Base-by-base conservation (phyloP, 2,113 vertebrate species). In the Corythaeola cristata region DNA sequence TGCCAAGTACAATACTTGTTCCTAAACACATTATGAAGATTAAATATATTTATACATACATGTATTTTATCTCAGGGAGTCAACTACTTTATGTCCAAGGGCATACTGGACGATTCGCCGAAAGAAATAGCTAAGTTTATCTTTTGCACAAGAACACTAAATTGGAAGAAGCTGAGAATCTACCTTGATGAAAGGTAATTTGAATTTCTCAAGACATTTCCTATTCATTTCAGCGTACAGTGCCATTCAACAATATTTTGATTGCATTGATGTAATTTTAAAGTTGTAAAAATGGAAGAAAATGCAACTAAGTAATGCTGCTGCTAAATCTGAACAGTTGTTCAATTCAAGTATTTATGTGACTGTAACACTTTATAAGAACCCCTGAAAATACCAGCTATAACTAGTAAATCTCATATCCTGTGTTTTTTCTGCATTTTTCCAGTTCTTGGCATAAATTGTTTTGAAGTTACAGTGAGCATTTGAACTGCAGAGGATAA, bases 141-240 rank as follows among this genome's bases (percentile, higher is more conserved):
- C 96, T 99, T 99, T 98, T 99, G 99, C 98, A 99, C 99, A 71
- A 98, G 99, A 98, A 99, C 98, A 78, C 98, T 99, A 96, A 99
- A 99, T 96, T 99, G 99, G 99, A 99, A 99, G 98, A 99, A 99
- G 98, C 98, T 99, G 95, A 98, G 99, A 97, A 98, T 99, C 97
- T 99, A 99, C 96, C 98, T 99, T 92, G 99, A 99, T 97, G 99
- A 99, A 97, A 99, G 99, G 99, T 99, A 97, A 93, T 41, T 49
- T 45, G n/a, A 77, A 63, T 84, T 82, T 90, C 59, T 90, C 67
- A 55, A 67, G 22, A 58, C 4, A 30, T 82, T 66, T 47, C 35
- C 13, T 80, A 32, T 56, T 92, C 2, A 4, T 76, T 91, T 78
- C 45, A 50, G 4, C 45, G 23, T 58, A 68, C 15, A 60, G 6